Base-by-base conservation (phyloP, 1,140 invertebrate species). In the Drosophila kurseongensis region DNA sequence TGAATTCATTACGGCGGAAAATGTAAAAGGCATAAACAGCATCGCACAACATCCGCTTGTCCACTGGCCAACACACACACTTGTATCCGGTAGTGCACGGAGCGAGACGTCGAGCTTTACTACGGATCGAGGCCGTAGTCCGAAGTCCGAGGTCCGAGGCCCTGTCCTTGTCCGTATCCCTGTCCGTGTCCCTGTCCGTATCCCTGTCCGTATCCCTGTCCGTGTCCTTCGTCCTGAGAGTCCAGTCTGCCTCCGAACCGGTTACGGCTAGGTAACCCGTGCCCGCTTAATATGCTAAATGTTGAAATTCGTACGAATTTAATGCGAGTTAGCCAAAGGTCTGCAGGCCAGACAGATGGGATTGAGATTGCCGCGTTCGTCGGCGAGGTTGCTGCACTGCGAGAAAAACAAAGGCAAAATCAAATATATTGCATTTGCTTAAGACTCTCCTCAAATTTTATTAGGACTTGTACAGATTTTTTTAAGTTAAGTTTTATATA, bases 21-120 rank as follows among this genome's bases (percentile, higher is more conserved):
- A 88, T 88, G 83, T 88, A 89, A 88, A 88, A 83, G 84, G 83
- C 84, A 88, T 88, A 88, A 88, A 88, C 83, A 88, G 83, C 83
- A 88, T 89, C 79, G 72, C 83, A 89, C 83, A 88, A 88, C 83
- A 88, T 88, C 83, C 83, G 84, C 79, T 68, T 79, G 75, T 77
- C 75, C 67, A 76, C 66, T 66, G 23, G 4, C 29, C 48, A 10
- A 16, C 42, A 16, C 41, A 23, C 29, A 57, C 36, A 61, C 32
- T 32, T 29, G 58, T 42, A 77, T 32, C 35, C 40, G 62, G 54
- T 32, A 72, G 62, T 66, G 75, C 83, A 86, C 29, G 61, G 55
- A 82, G 65, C 82, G 82, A 67, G 65, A 85, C 82, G 78, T 74
- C 48, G 35, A 36, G 38, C 48, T 29, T 14, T 44, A 42, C 10